phyloP scores from a whole-genome alignment of 2,797 vertebrate genomes.

The Phoeniculus purpureus region DNA sequence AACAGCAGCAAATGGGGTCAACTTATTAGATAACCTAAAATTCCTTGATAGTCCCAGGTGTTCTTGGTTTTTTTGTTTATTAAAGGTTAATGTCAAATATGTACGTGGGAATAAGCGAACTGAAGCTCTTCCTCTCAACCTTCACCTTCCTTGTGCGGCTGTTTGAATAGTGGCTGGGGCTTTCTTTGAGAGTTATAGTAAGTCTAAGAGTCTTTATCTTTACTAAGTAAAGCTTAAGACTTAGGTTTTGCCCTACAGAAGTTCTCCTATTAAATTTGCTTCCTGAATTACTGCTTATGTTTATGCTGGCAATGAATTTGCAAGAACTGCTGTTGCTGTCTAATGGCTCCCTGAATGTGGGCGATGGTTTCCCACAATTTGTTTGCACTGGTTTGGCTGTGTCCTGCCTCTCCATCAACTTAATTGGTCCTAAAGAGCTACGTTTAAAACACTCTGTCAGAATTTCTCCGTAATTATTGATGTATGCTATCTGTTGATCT shows the following conservation, averaged over 20 bases:
- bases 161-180: neutral
- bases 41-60: neutral
- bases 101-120: neutral
- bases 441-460: neutral
- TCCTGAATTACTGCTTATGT: neutral
- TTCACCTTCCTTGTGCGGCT: neutral
- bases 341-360: neutral
- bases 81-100: neutral
- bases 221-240: neutral
- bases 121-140: neutral
- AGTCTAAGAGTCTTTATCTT: neutral
- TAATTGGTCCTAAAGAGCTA: neutral
- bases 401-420: neutral
- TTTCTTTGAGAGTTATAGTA: neutral
- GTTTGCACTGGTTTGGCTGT: neutral
- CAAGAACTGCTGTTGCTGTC: accelerated
- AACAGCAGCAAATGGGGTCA: slow-evolving; percentile 37
- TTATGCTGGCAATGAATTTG: neutral
- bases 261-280: neutral
- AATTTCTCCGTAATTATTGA: neutral
- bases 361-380: neutral
- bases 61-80: neutral
- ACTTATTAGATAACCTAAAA: slow-evolving; percentile 48
- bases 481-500: neutral
- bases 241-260: neutral